phyloP scores from a whole-genome alignment of 2,113 vertebrate genomes.

The Anhinga rufa region DNA sequence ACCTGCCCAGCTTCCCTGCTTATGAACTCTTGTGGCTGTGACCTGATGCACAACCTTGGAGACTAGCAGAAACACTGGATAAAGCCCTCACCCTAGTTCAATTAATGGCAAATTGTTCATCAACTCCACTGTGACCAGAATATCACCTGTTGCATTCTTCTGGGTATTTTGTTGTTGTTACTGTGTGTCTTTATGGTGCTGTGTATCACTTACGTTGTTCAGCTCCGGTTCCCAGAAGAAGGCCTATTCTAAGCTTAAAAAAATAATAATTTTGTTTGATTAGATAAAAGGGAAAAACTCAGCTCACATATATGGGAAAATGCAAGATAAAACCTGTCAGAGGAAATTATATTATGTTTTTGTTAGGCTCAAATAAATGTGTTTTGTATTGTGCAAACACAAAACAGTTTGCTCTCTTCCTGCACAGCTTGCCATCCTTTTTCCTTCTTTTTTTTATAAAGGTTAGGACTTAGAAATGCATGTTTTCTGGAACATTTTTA shows the following conservation, averaged over 20 bases:
- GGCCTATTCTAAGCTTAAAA: neutral
- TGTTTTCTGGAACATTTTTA: neutral
- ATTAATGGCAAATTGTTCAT: neutral
- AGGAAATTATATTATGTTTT: conserved; percentile 35
- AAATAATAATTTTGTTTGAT: neutral
- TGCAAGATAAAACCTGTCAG: conserved; percentile 27
- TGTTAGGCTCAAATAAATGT: conserved; percentile 16
- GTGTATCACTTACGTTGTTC: neutral
- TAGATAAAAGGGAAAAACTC: neutral
- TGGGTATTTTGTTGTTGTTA: neutral
- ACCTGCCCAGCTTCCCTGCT: neutral
- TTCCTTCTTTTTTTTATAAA: neutral
- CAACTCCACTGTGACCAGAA: neutral
- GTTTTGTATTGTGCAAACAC: conserved; percentile 5
- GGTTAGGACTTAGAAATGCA: neutral
- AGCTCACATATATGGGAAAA: conserved; percentile 19
- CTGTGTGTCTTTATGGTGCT: neutral
- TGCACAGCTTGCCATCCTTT: conserved; percentile 24
- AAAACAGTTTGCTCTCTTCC: conserved; percentile 7
- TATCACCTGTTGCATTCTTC: neutral
- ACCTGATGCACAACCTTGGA: neutral
- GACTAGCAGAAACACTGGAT: neutral
- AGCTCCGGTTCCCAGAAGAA: neutral
- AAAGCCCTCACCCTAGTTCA: neutral
- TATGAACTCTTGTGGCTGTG: neutral